Evolutionary conservation across 2,113 vertebrate species (phyloP).

Genomic region (Thamnaconus septentrionalis): DNA sequence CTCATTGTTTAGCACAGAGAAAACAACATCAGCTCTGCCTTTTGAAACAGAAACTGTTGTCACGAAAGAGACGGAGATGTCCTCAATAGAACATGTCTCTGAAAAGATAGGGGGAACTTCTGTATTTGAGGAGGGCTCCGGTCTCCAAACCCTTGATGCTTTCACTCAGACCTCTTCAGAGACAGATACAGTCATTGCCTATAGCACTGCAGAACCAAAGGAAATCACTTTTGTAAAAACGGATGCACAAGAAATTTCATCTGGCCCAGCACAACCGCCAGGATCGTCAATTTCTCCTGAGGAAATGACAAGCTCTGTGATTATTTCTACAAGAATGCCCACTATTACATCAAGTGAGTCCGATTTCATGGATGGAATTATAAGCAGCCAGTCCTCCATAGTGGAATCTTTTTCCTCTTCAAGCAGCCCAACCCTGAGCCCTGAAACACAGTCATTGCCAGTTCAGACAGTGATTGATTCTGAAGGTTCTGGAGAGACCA

Average conservation of each 20-base stretch:
- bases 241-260: background rate
- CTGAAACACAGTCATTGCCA: background rate
- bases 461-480: fast-evolving
- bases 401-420: background rate
- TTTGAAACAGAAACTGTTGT: background rate
- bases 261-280: background rate
- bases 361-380: background rate
- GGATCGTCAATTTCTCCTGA: background rate
- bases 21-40: background rate
- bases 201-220: background rate
- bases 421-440: background rate
- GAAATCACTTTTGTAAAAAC: background rate
- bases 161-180: background rate
- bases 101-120: fast-evolving
- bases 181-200: background rate
- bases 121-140: background rate
- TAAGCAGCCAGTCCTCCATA: background rate
- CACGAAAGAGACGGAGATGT: background rate
- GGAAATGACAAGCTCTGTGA: background rate
- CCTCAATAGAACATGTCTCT: background rate
- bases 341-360: background rate
- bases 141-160: background rate
- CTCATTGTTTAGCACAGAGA: constrained; percentile 19
- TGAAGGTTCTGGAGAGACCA: background rate
- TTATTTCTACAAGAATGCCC: background rate